Percentiles rank a stretch among this genome's conserved stretches.
Conservation (phyloP, 2,888 invertebrate genomes). For the Dryococelus australis region DNA sequence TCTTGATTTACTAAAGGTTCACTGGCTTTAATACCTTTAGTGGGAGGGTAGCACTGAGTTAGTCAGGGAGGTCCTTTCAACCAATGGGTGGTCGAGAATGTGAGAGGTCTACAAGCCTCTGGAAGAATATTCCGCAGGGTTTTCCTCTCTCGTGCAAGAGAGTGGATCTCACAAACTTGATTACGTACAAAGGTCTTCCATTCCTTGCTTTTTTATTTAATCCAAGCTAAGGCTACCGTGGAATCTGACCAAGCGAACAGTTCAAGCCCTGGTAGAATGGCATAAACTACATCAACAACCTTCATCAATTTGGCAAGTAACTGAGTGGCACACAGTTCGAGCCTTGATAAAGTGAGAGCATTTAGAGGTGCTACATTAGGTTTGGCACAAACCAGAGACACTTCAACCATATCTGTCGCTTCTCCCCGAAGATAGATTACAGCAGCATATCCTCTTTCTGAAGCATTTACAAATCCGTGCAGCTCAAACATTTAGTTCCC, state of each 20-base stretch:
- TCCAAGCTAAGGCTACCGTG: background rate
- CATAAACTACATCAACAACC: background rate
- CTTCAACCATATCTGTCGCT: background rate
- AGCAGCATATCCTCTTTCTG: background rate
- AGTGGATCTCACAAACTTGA: background rate
- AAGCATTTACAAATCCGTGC: background rate
- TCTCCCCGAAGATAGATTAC: background rate
- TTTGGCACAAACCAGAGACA: background rate
- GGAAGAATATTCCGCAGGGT: background rate
- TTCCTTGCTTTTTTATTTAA: background rate
- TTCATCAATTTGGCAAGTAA: background rate
- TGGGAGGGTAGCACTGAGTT: background rate
- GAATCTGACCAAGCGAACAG: background rate
- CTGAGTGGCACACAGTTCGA: background rate
- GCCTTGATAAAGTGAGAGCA: background rate
- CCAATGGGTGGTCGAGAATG: background rate
- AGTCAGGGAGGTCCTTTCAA: background rate
- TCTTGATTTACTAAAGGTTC: no score
- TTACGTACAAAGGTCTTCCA: background rate
- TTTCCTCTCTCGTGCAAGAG: background rate
- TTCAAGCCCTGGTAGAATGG: background rate
- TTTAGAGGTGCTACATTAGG: background rate
- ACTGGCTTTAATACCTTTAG: no score
- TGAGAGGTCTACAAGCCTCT: background rate
- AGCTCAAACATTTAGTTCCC: background rate